Conservation (phyloP, 64 coral and sea anemone species). For the Catalaphyllia jardinei region DNA sequence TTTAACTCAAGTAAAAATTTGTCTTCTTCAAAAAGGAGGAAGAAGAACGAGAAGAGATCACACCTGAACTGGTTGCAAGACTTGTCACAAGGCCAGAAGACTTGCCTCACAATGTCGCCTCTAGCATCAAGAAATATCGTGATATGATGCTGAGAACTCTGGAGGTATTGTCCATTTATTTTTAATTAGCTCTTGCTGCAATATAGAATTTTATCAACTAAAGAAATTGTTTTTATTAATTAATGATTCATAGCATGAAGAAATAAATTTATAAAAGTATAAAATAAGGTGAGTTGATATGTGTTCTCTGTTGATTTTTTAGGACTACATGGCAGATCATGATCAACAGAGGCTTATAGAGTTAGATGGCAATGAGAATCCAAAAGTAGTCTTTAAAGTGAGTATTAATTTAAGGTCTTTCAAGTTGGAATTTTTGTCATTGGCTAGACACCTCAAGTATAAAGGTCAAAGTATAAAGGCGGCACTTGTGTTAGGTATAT, state of each 20-base stretch:
- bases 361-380: slow-evolving; percentile 88
- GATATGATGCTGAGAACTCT: slow-evolving; percentile 89
- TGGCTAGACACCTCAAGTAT: too few relatives aligned
- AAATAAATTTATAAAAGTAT: too few relatives aligned
- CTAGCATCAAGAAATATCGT: slow-evolving; percentile 78
- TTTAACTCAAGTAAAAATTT: background rate
- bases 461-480: too few relatives aligned
- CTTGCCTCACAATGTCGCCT: slow-evolving; percentile 72
- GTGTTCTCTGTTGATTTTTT: background rate
- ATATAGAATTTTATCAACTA: background rate
- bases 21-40: slow-evolving; percentile 47
- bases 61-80: slow-evolving; percentile 72
- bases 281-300: background rate
- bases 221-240: background rate
- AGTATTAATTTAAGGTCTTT: background rate
- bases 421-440: too few relatives aligned
- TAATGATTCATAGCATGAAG: background rate
- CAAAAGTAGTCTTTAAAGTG: slow-evolving; percentile 90
- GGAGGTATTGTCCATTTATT: slow-evolving; percentile 60
- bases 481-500: too few relatives aligned
- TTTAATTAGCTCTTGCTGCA: too few relatives aligned
- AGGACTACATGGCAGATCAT: slow-evolving; percentile 97
- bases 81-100: slow-evolving; percentile 94
- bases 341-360: slow-evolving; percentile 96
- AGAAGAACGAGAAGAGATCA: slow-evolving; percentile 85